These are phyloP conservation scores for Electrophaes corylata DNA, from an alignment of 2,888 invertebrate genomes.

Conservation along the genomic window DNA sequence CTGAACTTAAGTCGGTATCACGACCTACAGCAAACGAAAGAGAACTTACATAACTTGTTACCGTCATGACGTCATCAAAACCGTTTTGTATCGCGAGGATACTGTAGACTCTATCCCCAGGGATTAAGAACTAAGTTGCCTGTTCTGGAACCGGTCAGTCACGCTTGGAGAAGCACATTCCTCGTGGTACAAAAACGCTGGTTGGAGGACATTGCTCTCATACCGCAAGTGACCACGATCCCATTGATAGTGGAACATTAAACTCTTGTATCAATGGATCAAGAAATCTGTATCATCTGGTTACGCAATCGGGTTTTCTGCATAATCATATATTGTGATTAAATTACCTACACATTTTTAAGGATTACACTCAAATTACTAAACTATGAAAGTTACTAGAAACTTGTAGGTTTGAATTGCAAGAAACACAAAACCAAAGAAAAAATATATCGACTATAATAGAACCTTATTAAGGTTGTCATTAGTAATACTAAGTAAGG, in stretches of 20 bases:
- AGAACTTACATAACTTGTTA: slow-evolving; percentile 15
- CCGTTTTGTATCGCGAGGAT: slow-evolving; percentile 2
- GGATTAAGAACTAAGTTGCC: slow-evolving; percentile 6
- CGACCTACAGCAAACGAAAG: slow-evolving; percentile 29
- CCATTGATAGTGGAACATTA: slow-evolving; percentile 3
- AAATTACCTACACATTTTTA: too few relatives aligned
- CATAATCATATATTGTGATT: too few relatives aligned
- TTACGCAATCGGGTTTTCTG: too few relatives aligned
- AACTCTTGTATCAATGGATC: background rate
- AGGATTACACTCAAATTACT: too few relatives aligned
- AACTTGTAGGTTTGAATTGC: too few relatives aligned
- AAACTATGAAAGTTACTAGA: too few relatives aligned
- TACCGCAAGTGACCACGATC: slow-evolving; percentile 1
- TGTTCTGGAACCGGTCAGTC: slow-evolving; percentile 8
- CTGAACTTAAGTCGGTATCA: slow-evolving; percentile 6
- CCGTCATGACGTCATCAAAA: slow-evolving; percentile 2
- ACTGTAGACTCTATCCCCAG: slow-evolving; percentile 3
- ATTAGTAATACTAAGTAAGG: too few relatives aligned
- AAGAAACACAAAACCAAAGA: too few relatives aligned
- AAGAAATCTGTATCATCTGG: background rate
- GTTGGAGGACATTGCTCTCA: slow-evolving; percentile 19
- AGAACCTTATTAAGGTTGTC: too few relatives aligned
- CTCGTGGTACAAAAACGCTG: slow-evolving; percentile 19
- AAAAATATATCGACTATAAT: too few relatives aligned
- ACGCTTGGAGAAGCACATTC: slow-evolving; percentile 21